Conservation (phyloP, 2,888 invertebrate genomes). For the Oligia latruncula region DNA sequence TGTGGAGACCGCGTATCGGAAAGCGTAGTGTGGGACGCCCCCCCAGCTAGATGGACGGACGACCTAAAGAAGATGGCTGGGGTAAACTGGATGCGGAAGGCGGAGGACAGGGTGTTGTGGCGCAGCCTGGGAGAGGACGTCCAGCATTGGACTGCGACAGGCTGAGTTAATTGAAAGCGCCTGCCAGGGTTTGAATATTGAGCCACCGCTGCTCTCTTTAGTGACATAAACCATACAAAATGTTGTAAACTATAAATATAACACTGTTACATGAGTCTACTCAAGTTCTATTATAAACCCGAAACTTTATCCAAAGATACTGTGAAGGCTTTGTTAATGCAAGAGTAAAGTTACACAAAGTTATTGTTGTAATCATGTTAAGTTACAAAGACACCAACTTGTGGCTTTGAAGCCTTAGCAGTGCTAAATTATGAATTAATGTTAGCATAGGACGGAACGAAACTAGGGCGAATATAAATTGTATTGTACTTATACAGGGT, state of each 20-base stretch:
- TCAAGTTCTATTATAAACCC: slow-evolving; percentile 9
- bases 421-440: slow-evolving; percentile 32
- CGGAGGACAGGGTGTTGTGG: too few relatives aligned
- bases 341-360: slow-evolving; percentile 31
- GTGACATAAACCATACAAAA: not conserved
- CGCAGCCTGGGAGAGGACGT: too few relatives aligned
- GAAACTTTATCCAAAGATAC: slow-evolving; percentile 39
- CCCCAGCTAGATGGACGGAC: too few relatives aligned
- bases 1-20: too few relatives aligned
- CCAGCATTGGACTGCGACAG: too few relatives aligned
- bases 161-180: not conserved
- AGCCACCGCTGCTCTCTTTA: not conserved
- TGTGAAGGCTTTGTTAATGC: slow-evolving; percentile 41
- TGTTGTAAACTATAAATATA: slow-evolving; percentile 5
- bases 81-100: too few relatives aligned
- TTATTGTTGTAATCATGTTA: slow-evolving; percentile 30
- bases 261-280: slow-evolving; percentile 1
- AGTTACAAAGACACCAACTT: slow-evolving; percentile 24
- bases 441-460: slow-evolving; percentile 15
- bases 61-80: too few relatives aligned
- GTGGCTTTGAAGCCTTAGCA: slow-evolving; percentile 17
- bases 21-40: too few relatives aligned
- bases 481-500: not conserved
- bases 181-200: not conserved
- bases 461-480: slow-evolving; percentile 9